phyloP scores from a whole-genome alignment of 2,888 invertebrate species.

The Acronicta leporina region DNA sequence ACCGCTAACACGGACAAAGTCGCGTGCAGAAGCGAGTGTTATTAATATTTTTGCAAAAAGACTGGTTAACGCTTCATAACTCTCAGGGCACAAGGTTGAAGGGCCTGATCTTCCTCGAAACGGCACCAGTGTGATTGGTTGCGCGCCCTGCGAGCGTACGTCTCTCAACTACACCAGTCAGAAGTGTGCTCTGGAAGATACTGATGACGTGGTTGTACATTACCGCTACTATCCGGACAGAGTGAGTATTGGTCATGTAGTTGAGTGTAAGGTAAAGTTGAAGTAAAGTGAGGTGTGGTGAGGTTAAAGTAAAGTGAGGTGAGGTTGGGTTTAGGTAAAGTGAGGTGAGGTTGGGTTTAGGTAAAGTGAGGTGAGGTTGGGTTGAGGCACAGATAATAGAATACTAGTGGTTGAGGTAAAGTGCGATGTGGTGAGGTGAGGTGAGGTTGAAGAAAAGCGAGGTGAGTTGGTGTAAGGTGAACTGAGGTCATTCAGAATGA shows the following conservation, averaged over 20 bases:
- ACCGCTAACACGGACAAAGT: no score
- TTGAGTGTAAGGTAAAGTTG: not conserved
- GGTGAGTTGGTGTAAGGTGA: not conserved
- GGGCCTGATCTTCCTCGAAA: constrained; percentile 81
- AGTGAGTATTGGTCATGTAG: constrained; percentile 61
- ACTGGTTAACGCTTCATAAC: not conserved
- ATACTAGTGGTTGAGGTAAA: no score
- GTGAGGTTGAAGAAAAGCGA: not conserved
- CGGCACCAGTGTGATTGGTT: constrained; percentile 76
- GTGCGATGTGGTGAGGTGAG: not conserved
- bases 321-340: not conserved
- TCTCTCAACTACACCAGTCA: constrained; percentile 79
- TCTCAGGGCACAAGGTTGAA: constrained; percentile 77
- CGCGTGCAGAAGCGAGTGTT: no score
- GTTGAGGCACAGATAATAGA: no score
- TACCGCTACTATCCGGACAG: constrained; percentile 83
- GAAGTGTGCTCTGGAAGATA: constrained; percentile 79
- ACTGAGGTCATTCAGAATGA: no score
- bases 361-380: no score
- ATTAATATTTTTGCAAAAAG: no score
- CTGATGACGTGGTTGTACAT: constrained; percentile 82
- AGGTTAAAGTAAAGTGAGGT: not conserved
- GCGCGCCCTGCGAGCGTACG: constrained; percentile 78
- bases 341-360: not conserved
- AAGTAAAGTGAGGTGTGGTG: not conserved